Evolutionary conservation across 2,797 vertebrate species (phyloP).

Genomic region (Cyprinodon diabolis): DNA sequence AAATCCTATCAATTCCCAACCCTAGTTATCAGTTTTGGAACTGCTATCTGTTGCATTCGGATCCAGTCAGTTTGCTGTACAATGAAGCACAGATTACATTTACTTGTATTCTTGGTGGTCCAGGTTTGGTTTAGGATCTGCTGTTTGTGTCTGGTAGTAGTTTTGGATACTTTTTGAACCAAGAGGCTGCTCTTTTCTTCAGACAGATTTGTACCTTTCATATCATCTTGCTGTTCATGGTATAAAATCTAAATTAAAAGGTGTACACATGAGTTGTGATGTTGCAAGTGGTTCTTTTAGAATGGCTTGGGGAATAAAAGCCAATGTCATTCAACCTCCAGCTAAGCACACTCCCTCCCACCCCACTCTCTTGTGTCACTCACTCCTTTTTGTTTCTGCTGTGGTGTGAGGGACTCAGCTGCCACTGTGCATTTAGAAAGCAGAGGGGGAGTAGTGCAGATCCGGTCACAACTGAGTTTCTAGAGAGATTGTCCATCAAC

Average conservation of each 20-base stretch:
- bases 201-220: too few relatives aligned
- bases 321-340: neutral
- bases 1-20: too few relatives aligned
- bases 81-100: neutral
- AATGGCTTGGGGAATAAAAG: neutral
- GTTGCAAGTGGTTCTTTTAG: neutral
- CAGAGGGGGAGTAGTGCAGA: constrained; percentile 29
- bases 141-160: too few relatives aligned
- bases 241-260: too few relatives aligned
- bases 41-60: neutral
- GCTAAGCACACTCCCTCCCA: constrained; percentile 29
- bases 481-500: neutral
- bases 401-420: constrained; percentile 46
- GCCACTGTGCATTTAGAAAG: constrained; percentile 26
- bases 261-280: neutral
- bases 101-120: too few relatives aligned
- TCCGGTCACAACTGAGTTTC: constrained; percentile 18
- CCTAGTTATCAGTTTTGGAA: too few relatives aligned
- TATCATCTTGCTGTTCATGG: too few relatives aligned
- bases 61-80: neutral
- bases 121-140: too few relatives aligned
- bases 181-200: too few relatives aligned
- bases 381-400: constrained; percentile 46
- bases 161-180: too few relatives aligned
- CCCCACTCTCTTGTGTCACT: constrained; percentile 54